phyloP scores from a whole-genome alignment of 2,888 invertebrate species.

The Brassicogethes aeneus region DNA sequence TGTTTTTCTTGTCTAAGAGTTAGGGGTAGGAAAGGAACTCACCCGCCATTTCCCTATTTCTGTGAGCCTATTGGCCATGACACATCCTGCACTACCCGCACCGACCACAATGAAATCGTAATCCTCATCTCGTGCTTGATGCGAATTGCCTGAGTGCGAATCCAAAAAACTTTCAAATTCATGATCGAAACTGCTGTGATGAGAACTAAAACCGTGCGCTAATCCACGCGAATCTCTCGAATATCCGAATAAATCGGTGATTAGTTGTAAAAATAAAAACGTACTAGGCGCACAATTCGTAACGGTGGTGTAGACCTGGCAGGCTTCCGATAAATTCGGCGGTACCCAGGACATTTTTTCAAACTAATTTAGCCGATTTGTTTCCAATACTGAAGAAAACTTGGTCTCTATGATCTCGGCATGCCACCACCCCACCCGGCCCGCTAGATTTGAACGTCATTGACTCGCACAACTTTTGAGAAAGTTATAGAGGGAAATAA shows the following conservation, averaged over 20 bases:
- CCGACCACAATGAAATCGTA: constrained; percentile 56
- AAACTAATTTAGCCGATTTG: too few species aligned
- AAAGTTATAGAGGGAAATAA: too few species aligned
- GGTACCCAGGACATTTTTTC: constrained; percentile 43
- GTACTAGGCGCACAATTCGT: constrained; percentile 50
- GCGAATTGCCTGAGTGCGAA: neutral
- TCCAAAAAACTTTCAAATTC: constrained; percentile 8
- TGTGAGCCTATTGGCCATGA: constrained; percentile 52
- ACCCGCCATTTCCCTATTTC: constrained; percentile 53
- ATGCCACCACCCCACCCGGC: too few species aligned
- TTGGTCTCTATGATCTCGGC: too few species aligned
- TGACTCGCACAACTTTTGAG: too few species aligned
- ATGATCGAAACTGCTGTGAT: neutral
- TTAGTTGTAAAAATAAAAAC: constrained; percentile 47
- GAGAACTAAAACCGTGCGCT: neutral
- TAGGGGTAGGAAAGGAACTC: constrained; percentile 27
- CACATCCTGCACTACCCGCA: constrained; percentile 58
- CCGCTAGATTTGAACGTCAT: too few species aligned
- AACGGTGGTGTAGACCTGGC: constrained; percentile 43
- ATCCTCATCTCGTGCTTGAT: constrained; percentile 29
- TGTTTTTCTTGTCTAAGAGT: too few species aligned
- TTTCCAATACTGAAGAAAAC: constrained; percentile 2
- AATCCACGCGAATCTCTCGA: constrained; percentile 25
- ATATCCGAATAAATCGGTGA: constrained; percentile 47
- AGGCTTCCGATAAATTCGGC: constrained; percentile 46